Evolutionary conservation across 2,888 invertebrate species (phyloP).

Genomic region (Coremacera marginata): DNA sequence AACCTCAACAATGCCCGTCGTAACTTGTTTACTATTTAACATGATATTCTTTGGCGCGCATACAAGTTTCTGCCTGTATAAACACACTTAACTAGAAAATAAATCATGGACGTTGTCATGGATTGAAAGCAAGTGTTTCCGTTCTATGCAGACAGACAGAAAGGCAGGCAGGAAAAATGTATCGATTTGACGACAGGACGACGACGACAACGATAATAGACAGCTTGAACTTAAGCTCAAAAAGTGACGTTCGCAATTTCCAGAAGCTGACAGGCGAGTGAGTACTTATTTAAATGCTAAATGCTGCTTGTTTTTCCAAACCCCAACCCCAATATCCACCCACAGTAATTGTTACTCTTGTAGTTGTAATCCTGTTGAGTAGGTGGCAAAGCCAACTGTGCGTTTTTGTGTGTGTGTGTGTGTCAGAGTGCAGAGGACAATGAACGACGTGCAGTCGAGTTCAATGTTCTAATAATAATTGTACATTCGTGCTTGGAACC

Average conservation of each 20-base stretch:
- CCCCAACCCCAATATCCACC: background rate
- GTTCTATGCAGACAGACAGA: background rate
- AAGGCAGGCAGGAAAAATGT: background rate
- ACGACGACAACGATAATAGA: background rate
- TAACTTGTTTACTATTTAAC: too few relatives aligned
- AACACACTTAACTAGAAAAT: too few relatives aligned
- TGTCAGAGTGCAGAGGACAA: too few relatives aligned
- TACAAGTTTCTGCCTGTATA: too few relatives aligned
- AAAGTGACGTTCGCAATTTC: background rate
- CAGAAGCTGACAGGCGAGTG: background rate
- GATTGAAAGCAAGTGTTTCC: background rate
- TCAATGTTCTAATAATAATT: conserved; percentile 6
- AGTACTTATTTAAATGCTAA: background rate
- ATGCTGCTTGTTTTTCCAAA: background rate
- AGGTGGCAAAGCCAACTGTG: background rate
- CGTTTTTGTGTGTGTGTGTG: background rate
- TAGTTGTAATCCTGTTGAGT: background rate
- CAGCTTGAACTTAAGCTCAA: background rate
- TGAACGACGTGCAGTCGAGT: background rate
- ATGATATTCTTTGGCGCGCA: too few relatives aligned
- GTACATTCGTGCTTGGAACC: background rate
- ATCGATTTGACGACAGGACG: too few relatives aligned
- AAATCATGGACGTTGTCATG: too few relatives aligned
- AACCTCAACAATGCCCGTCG: too few relatives aligned
- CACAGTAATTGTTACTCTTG: background rate